A percentile compares a stretch with the other conserved stretches of the same genome.
phyloP scores from a whole-genome alignment of 2,888 invertebrate species.

The Yponomeuta evonymella region DNA sequence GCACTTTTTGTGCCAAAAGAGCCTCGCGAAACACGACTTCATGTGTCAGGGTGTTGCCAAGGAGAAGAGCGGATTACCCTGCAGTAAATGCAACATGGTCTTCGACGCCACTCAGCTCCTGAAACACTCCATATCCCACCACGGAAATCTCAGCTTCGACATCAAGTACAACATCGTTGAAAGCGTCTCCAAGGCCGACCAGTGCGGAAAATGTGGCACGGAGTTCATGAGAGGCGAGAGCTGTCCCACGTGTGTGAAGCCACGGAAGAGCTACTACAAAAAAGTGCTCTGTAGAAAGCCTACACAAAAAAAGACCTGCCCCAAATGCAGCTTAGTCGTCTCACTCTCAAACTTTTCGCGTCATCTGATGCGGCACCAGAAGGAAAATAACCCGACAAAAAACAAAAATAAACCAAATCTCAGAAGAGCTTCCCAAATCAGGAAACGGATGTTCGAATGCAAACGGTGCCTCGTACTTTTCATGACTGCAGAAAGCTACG shows the following conservation, averaged over 20 bases:
- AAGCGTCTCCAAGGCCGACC: neutral
- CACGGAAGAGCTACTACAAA: neutral
- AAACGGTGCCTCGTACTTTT: neutral
- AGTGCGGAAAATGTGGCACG: neutral
- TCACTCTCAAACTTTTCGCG: neutral
- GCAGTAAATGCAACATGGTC: neutral
- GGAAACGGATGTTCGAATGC: neutral
- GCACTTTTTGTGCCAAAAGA: neutral
- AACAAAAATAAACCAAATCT: no score
- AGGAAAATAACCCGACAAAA: no score
- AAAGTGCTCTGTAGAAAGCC: no score
- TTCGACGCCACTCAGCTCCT: neutral
- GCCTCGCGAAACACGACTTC: neutral
- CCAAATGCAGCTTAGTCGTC: neutral
- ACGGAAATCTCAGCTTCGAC: neutral
- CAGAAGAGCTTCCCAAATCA: no score
- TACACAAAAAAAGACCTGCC: neutral
- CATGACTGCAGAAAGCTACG: neutral
- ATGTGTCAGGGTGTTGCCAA: neutral
- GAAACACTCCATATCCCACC: neutral
- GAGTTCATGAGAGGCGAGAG: neutral
- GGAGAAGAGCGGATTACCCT: neutral
- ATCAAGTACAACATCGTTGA: neutral
- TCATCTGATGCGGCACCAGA: neutral
- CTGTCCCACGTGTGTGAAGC: neutral